phyloP scores from a whole-genome alignment of 2,113 vertebrate species.

The Marcusenius ussheri region DNA sequence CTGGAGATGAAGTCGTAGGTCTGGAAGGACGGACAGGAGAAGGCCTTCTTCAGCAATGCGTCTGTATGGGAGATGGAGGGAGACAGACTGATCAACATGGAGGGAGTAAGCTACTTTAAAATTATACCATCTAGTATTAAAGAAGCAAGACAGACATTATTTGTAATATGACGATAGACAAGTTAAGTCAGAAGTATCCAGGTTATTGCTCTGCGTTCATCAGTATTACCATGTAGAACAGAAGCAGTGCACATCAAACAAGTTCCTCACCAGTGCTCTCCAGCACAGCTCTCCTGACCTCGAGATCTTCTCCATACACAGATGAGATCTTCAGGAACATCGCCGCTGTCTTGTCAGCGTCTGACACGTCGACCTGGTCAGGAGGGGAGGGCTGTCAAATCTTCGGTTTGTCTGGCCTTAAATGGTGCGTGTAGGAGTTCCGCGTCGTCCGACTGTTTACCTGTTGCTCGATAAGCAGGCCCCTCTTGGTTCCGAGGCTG shows the following conservation, averaged over 20 bases:
- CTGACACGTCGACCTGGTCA: slow-evolving; percentile 74
- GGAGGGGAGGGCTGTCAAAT: not conserved
- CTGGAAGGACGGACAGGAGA: slow-evolving; percentile 70
- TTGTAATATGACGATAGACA: not conserved
- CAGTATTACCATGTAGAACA: not conserved
- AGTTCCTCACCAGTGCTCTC: slow-evolving; percentile 57
- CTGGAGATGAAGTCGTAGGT: slow-evolving; percentile 75
- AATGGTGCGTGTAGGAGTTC: not conserved
- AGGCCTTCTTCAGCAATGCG: slow-evolving; percentile 79
- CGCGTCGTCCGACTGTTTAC: slow-evolving; percentile 41
- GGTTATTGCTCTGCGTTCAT: not conserved
- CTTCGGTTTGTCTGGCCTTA: not conserved
- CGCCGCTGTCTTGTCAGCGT: slow-evolving; percentile 73
- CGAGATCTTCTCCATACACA: slow-evolving; percentile 79
- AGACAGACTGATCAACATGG: not conserved
- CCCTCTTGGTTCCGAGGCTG: slow-evolving; percentile 75
- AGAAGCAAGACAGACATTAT: not conserved
- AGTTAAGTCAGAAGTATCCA: not conserved
- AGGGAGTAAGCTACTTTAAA: not conserved
- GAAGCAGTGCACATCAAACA: not conserved
- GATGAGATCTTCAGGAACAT: slow-evolving; percentile 86
- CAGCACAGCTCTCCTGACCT: slow-evolving; percentile 70
- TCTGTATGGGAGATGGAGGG: slow-evolving; percentile 55
- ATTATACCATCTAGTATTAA: not conserved
- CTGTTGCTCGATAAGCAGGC: slow-evolving; percentile 78